phyloP scores from a whole-genome alignment of 2,113 vertebrate species.

The Phyllostomus hastatus region DNA sequence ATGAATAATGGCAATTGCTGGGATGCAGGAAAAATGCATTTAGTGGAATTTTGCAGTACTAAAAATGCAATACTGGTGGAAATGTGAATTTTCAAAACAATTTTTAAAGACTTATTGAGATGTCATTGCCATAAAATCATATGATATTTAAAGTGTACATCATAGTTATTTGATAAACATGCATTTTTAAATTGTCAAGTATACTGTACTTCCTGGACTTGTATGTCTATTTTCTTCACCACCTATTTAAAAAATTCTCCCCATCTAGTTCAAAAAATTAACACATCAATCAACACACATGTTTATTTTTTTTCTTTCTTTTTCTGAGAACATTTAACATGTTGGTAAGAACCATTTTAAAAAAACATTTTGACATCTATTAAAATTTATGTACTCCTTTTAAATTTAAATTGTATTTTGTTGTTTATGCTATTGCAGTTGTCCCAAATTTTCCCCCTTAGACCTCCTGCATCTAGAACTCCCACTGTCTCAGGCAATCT shows the following conservation, averaged over 20 bases:
- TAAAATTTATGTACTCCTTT: neutral
- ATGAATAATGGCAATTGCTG: neutral
- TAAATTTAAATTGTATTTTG: too few species aligned
- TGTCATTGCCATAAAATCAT: neutral
- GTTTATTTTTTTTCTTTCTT: neutral
- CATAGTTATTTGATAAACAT: neutral
- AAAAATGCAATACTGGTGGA: neutral
- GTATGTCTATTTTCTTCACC: too few species aligned
- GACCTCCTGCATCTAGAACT: too few species aligned
- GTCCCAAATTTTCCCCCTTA: too few species aligned
- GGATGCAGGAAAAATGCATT: neutral
- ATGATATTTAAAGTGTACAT: neutral
- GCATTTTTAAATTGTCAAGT: too few species aligned
- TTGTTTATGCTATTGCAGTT: too few species aligned
- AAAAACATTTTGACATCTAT: neutral
- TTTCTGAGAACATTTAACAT: neutral
- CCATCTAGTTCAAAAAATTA: neutral
- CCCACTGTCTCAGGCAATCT: too few species aligned
- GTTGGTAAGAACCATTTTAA: neutral
- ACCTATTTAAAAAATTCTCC: too few species aligned
- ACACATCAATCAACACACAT: neutral
- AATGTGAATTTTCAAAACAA: neutral
- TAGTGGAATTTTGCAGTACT: neutral
- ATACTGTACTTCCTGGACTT: too few species aligned
- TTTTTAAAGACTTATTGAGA: neutral